These are phyloP conservation scores for Xyliphius kryptos DNA, from an alignment of 2,113 vertebrate species.

Conservation along the genomic window DNA sequence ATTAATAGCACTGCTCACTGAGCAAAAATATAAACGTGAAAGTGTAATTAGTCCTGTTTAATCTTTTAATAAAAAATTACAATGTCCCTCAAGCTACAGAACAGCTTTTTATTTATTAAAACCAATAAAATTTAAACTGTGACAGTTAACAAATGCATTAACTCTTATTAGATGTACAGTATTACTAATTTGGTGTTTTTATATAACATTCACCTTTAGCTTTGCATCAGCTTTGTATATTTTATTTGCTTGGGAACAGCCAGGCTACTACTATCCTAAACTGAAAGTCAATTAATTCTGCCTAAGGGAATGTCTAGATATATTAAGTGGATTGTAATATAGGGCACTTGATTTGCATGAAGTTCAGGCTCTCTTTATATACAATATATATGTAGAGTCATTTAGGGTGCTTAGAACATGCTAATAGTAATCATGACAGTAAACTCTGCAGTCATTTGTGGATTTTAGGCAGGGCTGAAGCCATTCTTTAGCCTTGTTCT, in stretches of 20 bases:
- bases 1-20: too few relatives aligned
- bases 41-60: too few relatives aligned
- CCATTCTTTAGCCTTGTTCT: conserved; percentile 79
- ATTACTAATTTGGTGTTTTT: too few relatives aligned
- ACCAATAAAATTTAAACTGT: too few relatives aligned
- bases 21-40: too few relatives aligned
- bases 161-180: too few relatives aligned
- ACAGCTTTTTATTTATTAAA: too few relatives aligned
- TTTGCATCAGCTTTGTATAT: conserved; percentile 17
- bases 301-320: conserved; percentile 27
- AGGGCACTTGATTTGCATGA: conserved; percentile 17
- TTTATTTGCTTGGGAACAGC: conserved; percentile 28
- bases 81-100: too few relatives aligned
- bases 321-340: neutral
- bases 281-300: conserved; percentile 36
- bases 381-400: conserved; percentile 19
- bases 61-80: too few relatives aligned
- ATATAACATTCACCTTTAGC: conserved; percentile 32
- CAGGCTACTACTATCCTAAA: conserved; percentile 25
- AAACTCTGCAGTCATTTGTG: conserved; percentile 42
- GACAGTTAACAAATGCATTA: too few relatives aligned
- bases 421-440: conserved; percentile 47
- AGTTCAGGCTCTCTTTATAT: conserved; percentile 8
- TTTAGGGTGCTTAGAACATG: conserved; percentile 40
- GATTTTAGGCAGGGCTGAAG: conserved; percentile 49